A percentile compares a stretch with the other conserved stretches of the same genome.
phyloP scores from a whole-genome alignment of 2,888 invertebrate species.

The Cephus spinipes region DNA sequence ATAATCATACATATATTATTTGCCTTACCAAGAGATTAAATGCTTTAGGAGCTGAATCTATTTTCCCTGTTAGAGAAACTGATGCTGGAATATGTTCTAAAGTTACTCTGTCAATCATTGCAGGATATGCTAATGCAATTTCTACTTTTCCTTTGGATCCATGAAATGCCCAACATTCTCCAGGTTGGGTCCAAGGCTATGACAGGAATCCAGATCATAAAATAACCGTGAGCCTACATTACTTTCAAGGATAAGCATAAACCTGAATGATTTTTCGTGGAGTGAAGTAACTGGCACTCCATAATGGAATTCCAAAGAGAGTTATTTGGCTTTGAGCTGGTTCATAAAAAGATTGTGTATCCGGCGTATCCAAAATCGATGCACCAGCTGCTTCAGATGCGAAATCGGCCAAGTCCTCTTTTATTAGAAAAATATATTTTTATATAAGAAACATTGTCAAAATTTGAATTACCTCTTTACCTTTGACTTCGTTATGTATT shows the following conservation, averaged over 20 bases:
- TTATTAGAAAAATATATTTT: constrained; percentile 14
- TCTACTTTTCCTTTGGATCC: constrained; percentile 66
- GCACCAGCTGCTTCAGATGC: constrained; percentile 56
- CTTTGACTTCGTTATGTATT: not conserved
- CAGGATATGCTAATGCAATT: constrained; percentile 53
- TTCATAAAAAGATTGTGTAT: constrained; percentile 46
- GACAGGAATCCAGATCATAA: not conserved
- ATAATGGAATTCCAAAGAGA: constrained; percentile 52
- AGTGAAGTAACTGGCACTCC: constrained; percentile 47
- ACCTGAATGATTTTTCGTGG: constrained; percentile 57
- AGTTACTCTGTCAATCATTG: constrained; percentile 69
- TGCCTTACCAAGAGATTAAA: constrained; percentile 59
- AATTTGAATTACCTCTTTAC: not conserved
- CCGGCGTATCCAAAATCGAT: constrained; percentile 53
- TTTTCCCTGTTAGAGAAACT: constrained; percentile 68
- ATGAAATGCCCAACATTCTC: constrained; percentile 75
- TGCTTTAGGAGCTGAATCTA: constrained; percentile 71
- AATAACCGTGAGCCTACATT: not conserved
- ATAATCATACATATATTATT: not conserved
- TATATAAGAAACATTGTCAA: not conserved
- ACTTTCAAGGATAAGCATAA: not conserved
- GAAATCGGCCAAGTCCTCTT: constrained; percentile 50
- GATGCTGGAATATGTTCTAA: constrained; percentile 71
- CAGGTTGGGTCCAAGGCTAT: constrained; percentile 63
- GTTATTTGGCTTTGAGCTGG: constrained; percentile 32